phyloP scores from a whole-genome alignment of 2,888 invertebrate genomes.

The Oxyteleia sp. region DNA sequence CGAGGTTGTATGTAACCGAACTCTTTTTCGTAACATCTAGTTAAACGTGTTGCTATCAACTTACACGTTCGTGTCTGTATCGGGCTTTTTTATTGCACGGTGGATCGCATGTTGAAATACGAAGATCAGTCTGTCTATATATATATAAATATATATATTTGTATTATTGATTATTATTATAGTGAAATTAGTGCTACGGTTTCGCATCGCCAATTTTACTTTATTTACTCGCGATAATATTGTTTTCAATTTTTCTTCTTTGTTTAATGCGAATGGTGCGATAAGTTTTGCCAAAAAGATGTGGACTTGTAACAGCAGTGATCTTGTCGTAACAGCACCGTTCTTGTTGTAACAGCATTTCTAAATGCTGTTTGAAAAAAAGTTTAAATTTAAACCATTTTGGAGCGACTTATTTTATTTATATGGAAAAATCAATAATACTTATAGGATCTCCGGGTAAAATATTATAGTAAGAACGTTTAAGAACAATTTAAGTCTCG shows the following conservation, averaged over 20 bases:
- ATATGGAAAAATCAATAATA: slow-evolving; percentile 32
- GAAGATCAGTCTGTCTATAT: slow-evolving; percentile 40
- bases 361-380: too few species aligned
- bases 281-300: slow-evolving; percentile 3
- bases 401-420: slow-evolving; percentile 28
- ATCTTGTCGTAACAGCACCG: too few species aligned
- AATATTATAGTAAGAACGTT: slow-evolving; percentile 25
- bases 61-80: slow-evolving; percentile 70
- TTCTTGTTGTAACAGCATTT: too few species aligned
- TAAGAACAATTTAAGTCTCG: slow-evolving; percentile 20
- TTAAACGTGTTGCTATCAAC: slow-evolving; percentile 78
- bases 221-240: neutral
- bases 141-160: too few species aligned
- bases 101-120: slow-evolving; percentile 56
- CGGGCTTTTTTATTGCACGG: too few species aligned
- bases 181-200: slow-evolving; percentile 9
- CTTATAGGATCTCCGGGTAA: slow-evolving; percentile 13
- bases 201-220: neutral
- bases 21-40: slow-evolving; percentile 71
- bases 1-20: slow-evolving; percentile 72
- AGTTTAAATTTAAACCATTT: slow-evolving; percentile 22
- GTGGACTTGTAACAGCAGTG: too few species aligned
- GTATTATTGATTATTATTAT: slow-evolving; percentile 36
- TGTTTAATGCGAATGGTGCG: neutral
- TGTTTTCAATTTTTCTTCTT: neutral